These are phyloP conservation scores for Actinemys pallida DNA, from an alignment of 2,113 vertebrate species.

Conservation along the genomic window DNA sequence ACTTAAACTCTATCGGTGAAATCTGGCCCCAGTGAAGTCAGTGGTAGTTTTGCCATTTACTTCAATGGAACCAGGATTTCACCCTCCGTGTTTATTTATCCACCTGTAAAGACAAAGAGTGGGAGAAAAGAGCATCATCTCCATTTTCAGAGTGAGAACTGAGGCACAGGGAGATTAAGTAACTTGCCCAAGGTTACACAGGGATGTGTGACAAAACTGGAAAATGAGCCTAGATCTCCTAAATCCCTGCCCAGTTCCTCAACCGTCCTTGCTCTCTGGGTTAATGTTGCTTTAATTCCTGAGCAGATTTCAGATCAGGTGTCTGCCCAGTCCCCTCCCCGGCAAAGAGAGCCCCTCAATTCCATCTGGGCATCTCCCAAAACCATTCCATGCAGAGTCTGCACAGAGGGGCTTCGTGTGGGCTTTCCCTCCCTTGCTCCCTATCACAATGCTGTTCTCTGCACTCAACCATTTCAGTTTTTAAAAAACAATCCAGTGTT, in stretches of 20 bases:
- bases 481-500: background rate
- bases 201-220: background rate
- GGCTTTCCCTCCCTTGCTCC: background rate
- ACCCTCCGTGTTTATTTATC: background rate
- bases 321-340: background rate
- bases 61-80: background rate
- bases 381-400: background rate
- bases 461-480: background rate
- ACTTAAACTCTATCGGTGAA: background rate
- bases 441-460: background rate
- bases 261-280: background rate
- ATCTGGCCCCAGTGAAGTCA: background rate
- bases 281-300: background rate
- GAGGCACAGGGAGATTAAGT: background rate
- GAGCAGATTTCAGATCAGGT: background rate
- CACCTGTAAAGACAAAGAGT: background rate
- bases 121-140: background rate
- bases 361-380: background rate
- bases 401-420: background rate
- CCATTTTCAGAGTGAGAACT: background rate
- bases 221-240: background rate
- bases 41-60: background rate
- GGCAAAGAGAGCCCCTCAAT: background rate
- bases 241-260: background rate
- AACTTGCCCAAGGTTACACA: background rate